A percentile compares a stretch with the other conserved stretches of the same genome.
Evolutionary conservation across 2,888 invertebrate species (phyloP).

Genomic region (Lithosia quadra): DNA sequence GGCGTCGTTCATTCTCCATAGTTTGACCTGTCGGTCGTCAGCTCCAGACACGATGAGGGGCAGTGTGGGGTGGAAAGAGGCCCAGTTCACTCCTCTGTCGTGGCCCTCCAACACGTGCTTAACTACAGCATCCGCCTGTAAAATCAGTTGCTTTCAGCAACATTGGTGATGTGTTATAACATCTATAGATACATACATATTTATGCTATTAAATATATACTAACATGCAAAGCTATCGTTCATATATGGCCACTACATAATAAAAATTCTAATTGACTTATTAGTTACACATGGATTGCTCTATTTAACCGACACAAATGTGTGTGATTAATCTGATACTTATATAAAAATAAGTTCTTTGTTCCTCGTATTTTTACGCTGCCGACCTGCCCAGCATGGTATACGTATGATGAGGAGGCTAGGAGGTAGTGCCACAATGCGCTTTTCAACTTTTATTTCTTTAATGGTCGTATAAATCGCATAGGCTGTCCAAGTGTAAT

Average conservation of each 20-base stretch:
- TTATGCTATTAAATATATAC: slow-evolving; percentile 18
- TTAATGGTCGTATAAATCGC: too few species aligned
- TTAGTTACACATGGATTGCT: too few species aligned
- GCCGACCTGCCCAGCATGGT: too few species aligned
- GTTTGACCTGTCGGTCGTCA: slow-evolving; percentile 98
- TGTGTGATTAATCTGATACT: too few species aligned
- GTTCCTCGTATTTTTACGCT: too few species aligned
- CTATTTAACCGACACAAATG: too few species aligned
- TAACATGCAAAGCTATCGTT: slow-evolving; percentile 4
- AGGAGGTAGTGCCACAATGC: too few species aligned
- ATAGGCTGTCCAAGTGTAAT: too few species aligned
- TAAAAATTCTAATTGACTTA: neutral
- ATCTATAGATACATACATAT: slow-evolving; percentile 52
- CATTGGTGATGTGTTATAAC: slow-evolving; percentile 53
- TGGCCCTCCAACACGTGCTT: slow-evolving; percentile 97
- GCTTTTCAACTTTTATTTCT: too few species aligned
- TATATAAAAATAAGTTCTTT: too few species aligned
- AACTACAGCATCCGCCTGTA: slow-evolving; percentile 95
- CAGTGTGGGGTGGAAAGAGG: slow-evolving; percentile 97
- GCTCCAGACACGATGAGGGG: slow-evolving; percentile 99
- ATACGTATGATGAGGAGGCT: too few species aligned
- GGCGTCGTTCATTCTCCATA: slow-evolving; percentile 99
- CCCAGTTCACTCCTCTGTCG: slow-evolving; percentile 99
- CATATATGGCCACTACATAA: neutral
- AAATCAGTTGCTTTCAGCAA: slow-evolving; percentile 55